Percentiles rank a stretch among this genome's conserved stretches.
Conservation (phyloP, 2,797 vertebrate genomes). For the Poeciliopsis presidionis region DNA sequence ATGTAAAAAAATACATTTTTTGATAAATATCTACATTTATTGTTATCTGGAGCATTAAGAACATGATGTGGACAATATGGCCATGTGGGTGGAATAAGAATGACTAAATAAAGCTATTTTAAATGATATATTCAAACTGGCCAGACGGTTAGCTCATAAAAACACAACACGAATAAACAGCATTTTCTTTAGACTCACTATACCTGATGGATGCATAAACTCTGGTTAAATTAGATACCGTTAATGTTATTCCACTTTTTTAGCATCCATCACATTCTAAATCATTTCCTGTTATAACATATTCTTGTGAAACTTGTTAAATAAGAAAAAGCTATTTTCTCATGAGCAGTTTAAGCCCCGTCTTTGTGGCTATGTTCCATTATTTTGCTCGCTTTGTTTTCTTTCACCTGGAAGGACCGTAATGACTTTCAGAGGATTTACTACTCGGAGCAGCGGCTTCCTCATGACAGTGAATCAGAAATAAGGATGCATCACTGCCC, state of each 20-base stretch:
- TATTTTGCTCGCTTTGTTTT: neutral
- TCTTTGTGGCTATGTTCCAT: neutral
- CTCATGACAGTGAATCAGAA: constrained; percentile 27
- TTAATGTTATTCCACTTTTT: neutral
- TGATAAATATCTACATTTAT: neutral
- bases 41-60: neutral
- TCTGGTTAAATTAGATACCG: neutral
- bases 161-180: neutral
- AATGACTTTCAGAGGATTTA: constrained; percentile 3
- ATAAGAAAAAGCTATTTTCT: neutral
- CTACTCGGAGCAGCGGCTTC: constrained; percentile 1
- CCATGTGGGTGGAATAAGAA: neutral
- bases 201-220: neutral
- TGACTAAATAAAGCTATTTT: neutral
- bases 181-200: neutral
- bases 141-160: neutral
- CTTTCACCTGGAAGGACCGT: constrained; percentile 19
- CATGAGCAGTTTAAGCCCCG: neutral
- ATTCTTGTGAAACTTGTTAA: neutral
- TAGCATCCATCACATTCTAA: neutral
- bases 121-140: neutral
- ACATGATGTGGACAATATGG: neutral
- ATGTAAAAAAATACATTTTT: too few species aligned
- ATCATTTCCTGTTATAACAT: neutral
- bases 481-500: neutral